A percentile compares a stretch with the other conserved stretches of the same genome.
phyloP scores from a whole-genome alignment of 2,888 invertebrate genomes.

The Bhutanitis thaidina region DNA sequence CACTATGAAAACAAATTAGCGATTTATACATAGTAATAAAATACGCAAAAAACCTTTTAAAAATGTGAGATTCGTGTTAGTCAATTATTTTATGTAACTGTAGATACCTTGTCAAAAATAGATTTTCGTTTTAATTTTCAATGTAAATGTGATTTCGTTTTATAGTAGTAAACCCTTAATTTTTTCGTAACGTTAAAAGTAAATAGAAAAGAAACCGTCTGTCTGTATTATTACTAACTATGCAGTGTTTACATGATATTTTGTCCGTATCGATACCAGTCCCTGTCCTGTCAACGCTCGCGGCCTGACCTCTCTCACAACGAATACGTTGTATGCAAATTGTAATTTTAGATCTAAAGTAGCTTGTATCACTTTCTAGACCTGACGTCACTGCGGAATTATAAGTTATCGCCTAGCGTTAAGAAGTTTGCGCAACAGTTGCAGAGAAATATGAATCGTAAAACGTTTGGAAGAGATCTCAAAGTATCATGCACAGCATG shows the following conservation, averaged over 20 bases:
- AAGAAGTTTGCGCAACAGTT: background rate
- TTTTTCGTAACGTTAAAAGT: no score
- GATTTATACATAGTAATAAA: no score
- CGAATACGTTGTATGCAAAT: slow-evolving; percentile 30
- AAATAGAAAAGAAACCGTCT: no score
- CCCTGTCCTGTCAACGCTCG: slow-evolving; percentile 45
- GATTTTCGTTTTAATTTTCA: no score
- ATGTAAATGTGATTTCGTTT: no score
- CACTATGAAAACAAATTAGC: no score
- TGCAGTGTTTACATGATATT: background rate
- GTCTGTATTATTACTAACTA: no score
- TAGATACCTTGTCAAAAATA: no score
- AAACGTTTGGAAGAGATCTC: background rate
- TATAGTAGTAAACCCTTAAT: no score
- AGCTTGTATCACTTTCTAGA: slow-evolving; percentile 30
- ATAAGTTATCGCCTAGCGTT: slow-evolving; percentile 19
- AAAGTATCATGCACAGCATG: background rate
- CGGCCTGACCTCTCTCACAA: slow-evolving; percentile 44
- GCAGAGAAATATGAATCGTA: slow-evolving; percentile 6
- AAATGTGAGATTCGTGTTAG: no score
- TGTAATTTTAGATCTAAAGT: slow-evolving; percentile 34
- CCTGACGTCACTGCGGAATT: slow-evolving; percentile 29
- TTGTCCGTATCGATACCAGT: background rate
- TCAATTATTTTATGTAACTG: no score
- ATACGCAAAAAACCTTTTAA: no score